Evolutionary conservation across 1,140 invertebrate genomes (phyloP), one percentile per base, ranked within the genome.

Genomic region (Belonocnema kinseyi): DNA sequence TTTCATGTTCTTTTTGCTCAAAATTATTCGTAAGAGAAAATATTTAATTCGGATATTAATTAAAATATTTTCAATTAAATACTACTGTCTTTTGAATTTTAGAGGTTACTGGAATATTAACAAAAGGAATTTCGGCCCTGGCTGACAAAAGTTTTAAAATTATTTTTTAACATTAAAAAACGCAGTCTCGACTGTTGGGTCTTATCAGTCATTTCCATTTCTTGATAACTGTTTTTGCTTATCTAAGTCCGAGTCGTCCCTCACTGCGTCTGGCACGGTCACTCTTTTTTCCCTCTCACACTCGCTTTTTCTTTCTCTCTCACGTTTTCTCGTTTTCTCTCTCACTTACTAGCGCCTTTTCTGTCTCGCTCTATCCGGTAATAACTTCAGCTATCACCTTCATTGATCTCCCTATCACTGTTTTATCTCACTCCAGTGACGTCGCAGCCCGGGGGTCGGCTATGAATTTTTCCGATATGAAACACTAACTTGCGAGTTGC

Each of bases 141-240:
- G 61, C n/a, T 66, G 26, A 66, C 61, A 72, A 77, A 74, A 78
- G 76, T 56, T 77, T 80, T 80, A 80, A 81, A 16, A 66, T 66
- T 66, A 40, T 66, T 46, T 40, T 77, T 79, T 81, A 79, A 80
- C 80, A 80, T 81, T 82, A 79, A 82, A 84, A 82, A 80, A 80
- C 78, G 73, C 77, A 74, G 77, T 70, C 77, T 40, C 50, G 75
- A 19, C 75, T 77, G 80, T 72, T 77, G 11, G 58, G 56, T 56
- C 88, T 91, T 91, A 91, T 91, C 90, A 91, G 88, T 90, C 88
- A 91, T 91, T 91, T 91, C 89, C 90, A 91, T 91, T 91, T 91
- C 89, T 91, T 89, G 90, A 91, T 91, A 91, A 91, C 90, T 88
- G 88, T 91, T 91, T 88, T 85, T 90, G 90, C 89, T 91, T 91